These are phyloP conservation scores for Gnathonemus longibarbis DNA, from an alignment of 2,113 vertebrate genomes.

Conservation along the genomic window DNA sequence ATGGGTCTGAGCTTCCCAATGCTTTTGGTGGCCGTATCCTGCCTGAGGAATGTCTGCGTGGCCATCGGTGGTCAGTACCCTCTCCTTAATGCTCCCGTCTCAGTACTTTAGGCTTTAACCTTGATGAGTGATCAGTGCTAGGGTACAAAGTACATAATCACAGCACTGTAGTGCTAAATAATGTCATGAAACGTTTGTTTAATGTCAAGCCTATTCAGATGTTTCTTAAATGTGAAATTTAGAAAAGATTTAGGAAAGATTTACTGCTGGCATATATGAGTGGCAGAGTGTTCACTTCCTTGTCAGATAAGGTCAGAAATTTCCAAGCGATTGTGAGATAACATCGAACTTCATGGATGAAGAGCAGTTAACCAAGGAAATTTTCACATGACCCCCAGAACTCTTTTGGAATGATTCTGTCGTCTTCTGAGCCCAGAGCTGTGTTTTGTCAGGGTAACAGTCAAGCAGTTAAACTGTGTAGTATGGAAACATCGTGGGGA, in stretches of 20 bases:
- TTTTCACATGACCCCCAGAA: not conserved
- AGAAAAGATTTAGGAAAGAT: not conserved
- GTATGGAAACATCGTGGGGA: slow-evolving; percentile 6
- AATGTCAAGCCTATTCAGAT: not conserved
- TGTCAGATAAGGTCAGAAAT: not conserved
- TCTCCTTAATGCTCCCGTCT: not conserved
- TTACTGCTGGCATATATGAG: not conserved
- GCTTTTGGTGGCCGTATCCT: not conserved
- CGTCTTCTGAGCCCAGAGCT: slow-evolving; percentile 20
- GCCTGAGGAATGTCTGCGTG: not conserved
- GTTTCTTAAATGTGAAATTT: not conserved
- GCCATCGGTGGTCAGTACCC: not conserved
- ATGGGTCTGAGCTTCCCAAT: not conserved
- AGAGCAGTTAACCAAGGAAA: not conserved
- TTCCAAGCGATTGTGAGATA: not conserved
- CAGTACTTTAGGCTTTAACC: not conserved
- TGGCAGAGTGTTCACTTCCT: not conserved
- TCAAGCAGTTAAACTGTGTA: slow-evolving; percentile 26
- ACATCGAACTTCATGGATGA: not conserved
- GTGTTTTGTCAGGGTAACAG: slow-evolving; percentile 1
- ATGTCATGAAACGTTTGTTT: not conserved
- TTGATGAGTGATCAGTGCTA: not conserved
- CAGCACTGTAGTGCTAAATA: not conserved
- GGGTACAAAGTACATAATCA: not conserved
- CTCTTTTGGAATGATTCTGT: not conserved